Evolutionary conservation across 2,888 invertebrate genomes (phyloP).

Genomic region (Cantharis nigra): DNA sequence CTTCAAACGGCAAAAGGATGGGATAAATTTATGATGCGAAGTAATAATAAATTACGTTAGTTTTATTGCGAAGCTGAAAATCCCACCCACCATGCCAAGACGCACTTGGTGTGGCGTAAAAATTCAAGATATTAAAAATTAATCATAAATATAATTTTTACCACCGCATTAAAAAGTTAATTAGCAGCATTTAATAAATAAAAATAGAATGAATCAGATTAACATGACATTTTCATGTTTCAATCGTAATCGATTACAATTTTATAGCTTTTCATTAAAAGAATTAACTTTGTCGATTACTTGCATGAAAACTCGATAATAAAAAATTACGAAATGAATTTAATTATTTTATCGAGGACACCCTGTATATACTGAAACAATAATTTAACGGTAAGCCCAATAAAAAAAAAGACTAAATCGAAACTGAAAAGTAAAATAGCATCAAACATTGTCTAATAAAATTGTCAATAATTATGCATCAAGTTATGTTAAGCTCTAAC

Average conservation of each 20-base stretch:
- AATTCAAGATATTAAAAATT: not conserved
- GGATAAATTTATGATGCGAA: slow-evolving; percentile 18
- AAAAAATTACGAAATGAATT: not conserved
- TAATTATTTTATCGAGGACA: not conserved
- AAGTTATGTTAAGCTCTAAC: slow-evolving; percentile 11
- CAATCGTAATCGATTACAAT: not conserved
- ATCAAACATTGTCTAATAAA: not conserved
- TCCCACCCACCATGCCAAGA: slow-evolving; percentile 24
- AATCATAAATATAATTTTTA: not conserved
- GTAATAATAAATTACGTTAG: slow-evolving; percentile 23
- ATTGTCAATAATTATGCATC: slow-evolving; percentile 17
- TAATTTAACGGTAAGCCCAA: not conserved
- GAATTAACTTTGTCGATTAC: not conserved
- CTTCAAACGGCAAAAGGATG: slow-evolving; percentile 6
- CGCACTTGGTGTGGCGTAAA: not conserved
- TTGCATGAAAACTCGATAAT: not conserved
- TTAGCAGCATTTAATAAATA: not conserved
- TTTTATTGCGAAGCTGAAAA: slow-evolving; percentile 12
- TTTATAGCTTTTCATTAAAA: not conserved
- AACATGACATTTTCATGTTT: not conserved
- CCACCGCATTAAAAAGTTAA: not conserved
- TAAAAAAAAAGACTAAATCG: not conserved
- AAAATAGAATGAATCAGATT: not conserved
- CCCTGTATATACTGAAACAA: not conserved
- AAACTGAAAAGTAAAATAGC: not conserved